phyloP scores from a whole-genome alignment of 2,797 vertebrate genomes.

The Falco berigora region DNA sequence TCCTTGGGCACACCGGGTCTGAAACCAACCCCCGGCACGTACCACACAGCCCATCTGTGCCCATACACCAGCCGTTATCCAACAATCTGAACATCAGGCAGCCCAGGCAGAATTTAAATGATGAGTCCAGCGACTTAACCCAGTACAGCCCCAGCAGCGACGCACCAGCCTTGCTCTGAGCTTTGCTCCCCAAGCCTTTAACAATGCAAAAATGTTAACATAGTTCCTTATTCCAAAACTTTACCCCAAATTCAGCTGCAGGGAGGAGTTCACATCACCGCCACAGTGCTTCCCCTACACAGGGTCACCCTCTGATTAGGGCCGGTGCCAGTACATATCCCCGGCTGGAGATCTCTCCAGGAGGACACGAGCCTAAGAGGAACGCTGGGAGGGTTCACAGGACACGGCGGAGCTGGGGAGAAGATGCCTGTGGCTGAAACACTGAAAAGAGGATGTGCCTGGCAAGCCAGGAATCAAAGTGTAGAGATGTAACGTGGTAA shows the following conservation, averaged over 20 bases:
- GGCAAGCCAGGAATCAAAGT: not conserved
- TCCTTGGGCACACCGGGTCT: not conserved
- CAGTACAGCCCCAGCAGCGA: not conserved
- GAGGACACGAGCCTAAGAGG: not conserved
- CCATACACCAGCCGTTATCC: not conserved
- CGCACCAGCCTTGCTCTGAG: not conserved
- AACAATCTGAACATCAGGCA: not conserved
- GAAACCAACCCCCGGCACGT: not conserved
- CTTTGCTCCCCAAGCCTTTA: not conserved
- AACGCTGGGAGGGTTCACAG: not conserved
- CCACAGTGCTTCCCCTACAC: fast-evolving
- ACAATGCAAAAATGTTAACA: fast-evolving
- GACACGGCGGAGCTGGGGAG: not conserved
- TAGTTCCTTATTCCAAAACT: not conserved
- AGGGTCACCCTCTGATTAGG: fast-evolving
- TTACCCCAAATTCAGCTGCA: not conserved
- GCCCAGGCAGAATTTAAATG: not conserved
- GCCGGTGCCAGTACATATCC: not conserved
- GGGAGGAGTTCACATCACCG: not conserved
- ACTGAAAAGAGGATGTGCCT: not conserved
- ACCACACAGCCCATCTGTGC: fast-evolving
- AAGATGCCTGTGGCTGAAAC: not conserved
- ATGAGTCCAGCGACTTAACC: not conserved
- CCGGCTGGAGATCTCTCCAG: not conserved
- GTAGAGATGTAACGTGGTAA: fast-evolving